Conservation (phyloP, 2,797 vertebrate species). For the Phoebastria nigripes region DNA sequence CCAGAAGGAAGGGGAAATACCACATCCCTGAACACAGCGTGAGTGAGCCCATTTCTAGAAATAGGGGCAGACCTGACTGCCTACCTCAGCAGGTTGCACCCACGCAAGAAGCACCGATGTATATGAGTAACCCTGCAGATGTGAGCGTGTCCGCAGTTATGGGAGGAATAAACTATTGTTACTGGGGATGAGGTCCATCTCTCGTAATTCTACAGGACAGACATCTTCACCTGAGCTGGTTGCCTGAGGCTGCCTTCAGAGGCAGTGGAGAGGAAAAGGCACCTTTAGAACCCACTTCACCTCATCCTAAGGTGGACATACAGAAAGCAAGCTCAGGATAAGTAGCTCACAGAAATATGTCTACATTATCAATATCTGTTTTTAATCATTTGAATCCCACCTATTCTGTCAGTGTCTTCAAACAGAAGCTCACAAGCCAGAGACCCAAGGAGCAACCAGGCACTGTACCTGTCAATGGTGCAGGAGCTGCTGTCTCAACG, state of each 20-base stretch:
- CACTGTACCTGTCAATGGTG: too few species aligned
- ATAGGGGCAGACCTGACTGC: background rate
- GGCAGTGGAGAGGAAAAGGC: background rate
- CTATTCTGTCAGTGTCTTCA: background rate
- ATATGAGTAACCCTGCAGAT: background rate
- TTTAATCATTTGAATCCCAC: background rate
- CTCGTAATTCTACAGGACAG: background rate
- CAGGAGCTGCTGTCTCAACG: background rate
- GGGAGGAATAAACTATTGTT: background rate
- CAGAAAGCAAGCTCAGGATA: background rate
- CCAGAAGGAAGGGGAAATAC: background rate
- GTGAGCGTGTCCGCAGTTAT: background rate
- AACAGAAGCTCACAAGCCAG: background rate
- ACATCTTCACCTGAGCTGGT: background rate
- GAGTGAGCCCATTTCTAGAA: background rate
- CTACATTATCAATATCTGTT: background rate
- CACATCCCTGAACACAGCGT: background rate
- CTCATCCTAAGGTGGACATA: background rate
- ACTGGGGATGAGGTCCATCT: background rate
- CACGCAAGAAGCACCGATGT: fast-evolving
- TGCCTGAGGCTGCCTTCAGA: background rate
- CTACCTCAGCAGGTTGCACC: background rate
- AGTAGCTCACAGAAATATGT: background rate
- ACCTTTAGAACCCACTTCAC: background rate
- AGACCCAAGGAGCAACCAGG: background rate